These are phyloP conservation scores for Dicaeum eximium DNA, from an alignment of 2,113 vertebrate species.

Conservation along the genomic window DNA sequence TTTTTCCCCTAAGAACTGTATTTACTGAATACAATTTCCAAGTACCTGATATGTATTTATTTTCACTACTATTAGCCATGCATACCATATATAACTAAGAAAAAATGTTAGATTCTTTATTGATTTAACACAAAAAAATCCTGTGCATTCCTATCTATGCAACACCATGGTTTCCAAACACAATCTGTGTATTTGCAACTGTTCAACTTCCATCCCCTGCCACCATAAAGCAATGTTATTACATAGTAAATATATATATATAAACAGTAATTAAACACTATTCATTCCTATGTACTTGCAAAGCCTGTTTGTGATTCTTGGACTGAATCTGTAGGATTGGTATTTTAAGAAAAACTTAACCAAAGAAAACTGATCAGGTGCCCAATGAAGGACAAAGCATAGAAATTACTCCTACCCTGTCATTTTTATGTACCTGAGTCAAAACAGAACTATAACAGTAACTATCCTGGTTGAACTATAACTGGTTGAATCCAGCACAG, in stretches of 20 bases:
- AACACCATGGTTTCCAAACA: background rate
- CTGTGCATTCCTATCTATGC: background rate
- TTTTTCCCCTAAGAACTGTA: background rate
- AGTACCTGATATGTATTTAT: background rate
- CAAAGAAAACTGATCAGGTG: background rate
- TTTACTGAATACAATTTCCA: background rate
- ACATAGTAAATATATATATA: background rate
- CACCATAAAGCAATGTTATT: background rate
- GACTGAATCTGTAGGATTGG: background rate
- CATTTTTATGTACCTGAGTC: background rate
- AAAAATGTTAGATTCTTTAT: background rate
- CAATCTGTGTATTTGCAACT: background rate
- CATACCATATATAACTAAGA: background rate
- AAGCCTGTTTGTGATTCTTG: background rate
- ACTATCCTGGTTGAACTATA: too few species aligned
- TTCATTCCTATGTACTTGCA: background rate
- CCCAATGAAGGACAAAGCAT: background rate
- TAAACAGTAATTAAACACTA: background rate
- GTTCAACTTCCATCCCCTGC: background rate
- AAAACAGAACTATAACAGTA: background rate
- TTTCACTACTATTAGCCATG: background rate
- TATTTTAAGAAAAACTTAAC: background rate
- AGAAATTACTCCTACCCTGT: background rate
- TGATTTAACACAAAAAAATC: background rate
- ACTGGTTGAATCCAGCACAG: background rate